Base-by-base conservation (phyloP, 2,113 vertebrate genomes). In the Sinocyclocheilus anophthalmus region DNA sequence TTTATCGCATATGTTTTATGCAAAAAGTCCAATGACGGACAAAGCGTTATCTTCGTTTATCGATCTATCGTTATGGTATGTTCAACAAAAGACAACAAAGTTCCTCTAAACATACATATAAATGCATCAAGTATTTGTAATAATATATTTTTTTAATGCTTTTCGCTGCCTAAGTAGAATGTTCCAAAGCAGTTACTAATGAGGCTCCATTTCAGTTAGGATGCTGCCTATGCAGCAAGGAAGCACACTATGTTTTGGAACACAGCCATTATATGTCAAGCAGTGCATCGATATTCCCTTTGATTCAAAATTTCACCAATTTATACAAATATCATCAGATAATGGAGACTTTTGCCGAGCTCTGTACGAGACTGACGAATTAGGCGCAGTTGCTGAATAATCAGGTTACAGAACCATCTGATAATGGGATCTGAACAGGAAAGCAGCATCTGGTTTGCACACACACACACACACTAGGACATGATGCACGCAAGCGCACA, bases 391-490 rank as follows among this genome's bases (percentile, higher is more conserved):
- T 79, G 86, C 81, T 79, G 86, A 82, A 85, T 81, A 89, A 89
- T 80, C 78, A 61, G 84, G 83, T 87, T 84, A 50, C 85, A 85
- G 65, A 72, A 89, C 72, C 85, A 87, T 84, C 85, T 87, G 88
- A 89, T 89, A 61, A 81, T 77, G 85, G 72, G 83, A 89, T 89
- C 88, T 79, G 79, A 85, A 83, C 83, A 87, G 86, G 85, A 89
- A 87, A 89, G 79, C 81, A 88, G 88, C 88, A 89, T 89, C 88
- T 89, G 88, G 73, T 87, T 87, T 79, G 59, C 63, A 61, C 81
- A 80, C 81, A 79, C 79, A 78, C 69, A 76, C 78, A 48, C 78
- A 61, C 76, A 83, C 39, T 75, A 24, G 63, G 9, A 81, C 59
- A 81, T 61, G 80, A 37, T 53, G 67, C 83, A 82, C 61, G 70